Evolutionary conservation across 2,113 vertebrate genomes (phyloP), one percentile per base, ranked within the genome.

Genomic region (Sapajus apella): DNA sequence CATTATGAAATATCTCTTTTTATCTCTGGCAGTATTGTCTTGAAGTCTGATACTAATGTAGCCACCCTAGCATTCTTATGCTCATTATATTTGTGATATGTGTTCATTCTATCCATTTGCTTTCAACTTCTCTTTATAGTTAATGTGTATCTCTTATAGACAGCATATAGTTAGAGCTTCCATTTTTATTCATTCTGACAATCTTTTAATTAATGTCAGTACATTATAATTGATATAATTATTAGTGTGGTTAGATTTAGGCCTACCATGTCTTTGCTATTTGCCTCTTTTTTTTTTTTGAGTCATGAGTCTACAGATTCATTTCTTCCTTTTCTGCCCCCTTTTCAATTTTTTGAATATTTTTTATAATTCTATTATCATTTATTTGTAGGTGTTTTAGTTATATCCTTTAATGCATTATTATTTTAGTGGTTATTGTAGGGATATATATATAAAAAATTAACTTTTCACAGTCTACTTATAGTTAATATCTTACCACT

Each of bases 121-220:
- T 94, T 92, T 91, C 55, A 68, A 37, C 1, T 21, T 90, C 35
- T 93, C 40, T 92, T 83, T 77, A n/a, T 91, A 37, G 70, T 86
- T 83, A 45, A 80, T 37, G 5, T 84, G 11, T 5, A 47, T 58
- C 47, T 81, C 35, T 5, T 81, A 20, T 70, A 58, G 52, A 55
- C 10, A 47, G 35, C 27, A 14, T 82, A 32, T 82, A 47, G 6
- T 85, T 92, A 40, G 17, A 56, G 27, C 13, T 86, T 84, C 43
- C 50, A 66, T 64, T 81, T 93, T 32, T 88, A 80, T 79, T 88
- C 8, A 47, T 56, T 47, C 45, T 79, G 32, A 81, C 0, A 47
- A 43, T 88, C 61, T 88, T 82, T 90, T 86, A 75, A 70, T 82
- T 76, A 45, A 32, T 64, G 18, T 85, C 52, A 90, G 2, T 79